Conservation (phyloP, 2,797 vertebrate genomes). For the Leuciscus waleckii region DNA sequence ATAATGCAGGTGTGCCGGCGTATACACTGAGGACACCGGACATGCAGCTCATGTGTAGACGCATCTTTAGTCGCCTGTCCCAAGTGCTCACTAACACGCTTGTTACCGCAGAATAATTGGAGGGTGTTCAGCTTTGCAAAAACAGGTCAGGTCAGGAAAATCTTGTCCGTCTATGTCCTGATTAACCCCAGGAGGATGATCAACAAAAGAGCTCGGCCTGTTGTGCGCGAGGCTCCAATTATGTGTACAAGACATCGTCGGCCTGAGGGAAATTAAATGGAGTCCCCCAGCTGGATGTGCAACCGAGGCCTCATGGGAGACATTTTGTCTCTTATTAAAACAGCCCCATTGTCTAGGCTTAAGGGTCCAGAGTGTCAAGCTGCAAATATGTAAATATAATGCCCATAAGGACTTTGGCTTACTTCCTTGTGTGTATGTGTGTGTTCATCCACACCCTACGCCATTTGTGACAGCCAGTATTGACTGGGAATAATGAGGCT, state of each 20-base stretch:
- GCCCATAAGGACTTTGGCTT: conserved; percentile 65
- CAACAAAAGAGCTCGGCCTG: conserved; percentile 93
- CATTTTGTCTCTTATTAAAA: conserved; percentile 96
- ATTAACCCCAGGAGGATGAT: conserved; percentile 96
- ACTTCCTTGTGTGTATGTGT: conserved; percentile 1
- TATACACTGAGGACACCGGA: conserved; percentile 58
- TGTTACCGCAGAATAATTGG: conserved; percentile 95
- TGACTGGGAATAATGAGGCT: conserved; percentile 48
- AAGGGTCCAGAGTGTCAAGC: conserved; percentile 88
- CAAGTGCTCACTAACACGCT: conserved; percentile 75
- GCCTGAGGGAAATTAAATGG: conserved; percentile 98
- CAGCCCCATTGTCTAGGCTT: conserved; percentile 92
- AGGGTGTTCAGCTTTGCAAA: conserved; percentile 87
- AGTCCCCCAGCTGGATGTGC: conserved; percentile 96
- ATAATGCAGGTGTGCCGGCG: conserved; percentile 62
- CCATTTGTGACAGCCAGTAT: conserved; percentile 43
- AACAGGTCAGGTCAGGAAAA: conserved; percentile 93
- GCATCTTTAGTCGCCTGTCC: conserved; percentile 49
- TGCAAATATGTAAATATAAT: conserved; percentile 74
- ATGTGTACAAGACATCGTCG: conserved; percentile 95
- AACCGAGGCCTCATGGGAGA: conserved; percentile 89
- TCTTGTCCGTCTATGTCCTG: conserved; percentile 95
- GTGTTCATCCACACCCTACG: conserved; percentile 20
- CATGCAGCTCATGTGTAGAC: conserved; percentile 37
- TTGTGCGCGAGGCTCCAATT: conserved; percentile 96